Conservation (phyloP, 1,140 invertebrate species). For the Drosophila elegans region DNA sequence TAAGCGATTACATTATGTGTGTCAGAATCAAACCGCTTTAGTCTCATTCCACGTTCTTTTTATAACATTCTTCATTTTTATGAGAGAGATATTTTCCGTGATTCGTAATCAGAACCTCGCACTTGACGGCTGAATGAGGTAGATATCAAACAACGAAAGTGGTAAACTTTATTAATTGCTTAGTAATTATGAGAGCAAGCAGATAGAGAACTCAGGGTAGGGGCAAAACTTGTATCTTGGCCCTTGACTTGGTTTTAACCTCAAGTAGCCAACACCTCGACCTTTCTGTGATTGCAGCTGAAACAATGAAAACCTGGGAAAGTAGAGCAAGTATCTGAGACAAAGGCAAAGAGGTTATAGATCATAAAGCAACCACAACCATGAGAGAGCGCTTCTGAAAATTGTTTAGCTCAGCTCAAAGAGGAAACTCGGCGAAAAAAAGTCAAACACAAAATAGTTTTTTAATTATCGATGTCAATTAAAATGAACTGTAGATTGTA, state of each 20-base stretch:
- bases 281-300: constrained; percentile 26
- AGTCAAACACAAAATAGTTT: constrained; percentile 66
- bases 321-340: constrained; percentile 41
- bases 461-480: constrained; percentile 82
- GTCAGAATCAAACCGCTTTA: constrained; percentile 14
- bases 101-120: constrained; percentile 50
- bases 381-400: constrained; percentile 21
- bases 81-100: constrained; percentile 22
- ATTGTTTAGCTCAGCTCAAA: constrained; percentile 22
- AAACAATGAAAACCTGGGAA: constrained; percentile 23
- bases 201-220: constrained; percentile 4
- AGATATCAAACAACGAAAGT: constrained; percentile 45
- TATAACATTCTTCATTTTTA: constrained; percentile 37
- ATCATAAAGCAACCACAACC: constrained; percentile 24
- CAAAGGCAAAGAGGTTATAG: constrained; percentile 39
- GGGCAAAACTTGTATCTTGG: constrained; percentile 30
- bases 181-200: constrained; percentile 47
- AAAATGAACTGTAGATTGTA: constrained; percentile 66
- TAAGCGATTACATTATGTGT: constrained; percentile 39
- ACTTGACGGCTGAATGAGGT: constrained; percentile 28
- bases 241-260: constrained; percentile 34
- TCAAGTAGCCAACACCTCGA: constrained; percentile 40
- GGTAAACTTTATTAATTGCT: constrained; percentile 68
- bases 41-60: constrained; percentile 8
- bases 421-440: constrained; percentile 43